Evolutionary conservation across 2,797 vertebrate species (phyloP), one percentile per base, ranked within the genome.

Genomic region (Sibirionetta formosa): DNA sequence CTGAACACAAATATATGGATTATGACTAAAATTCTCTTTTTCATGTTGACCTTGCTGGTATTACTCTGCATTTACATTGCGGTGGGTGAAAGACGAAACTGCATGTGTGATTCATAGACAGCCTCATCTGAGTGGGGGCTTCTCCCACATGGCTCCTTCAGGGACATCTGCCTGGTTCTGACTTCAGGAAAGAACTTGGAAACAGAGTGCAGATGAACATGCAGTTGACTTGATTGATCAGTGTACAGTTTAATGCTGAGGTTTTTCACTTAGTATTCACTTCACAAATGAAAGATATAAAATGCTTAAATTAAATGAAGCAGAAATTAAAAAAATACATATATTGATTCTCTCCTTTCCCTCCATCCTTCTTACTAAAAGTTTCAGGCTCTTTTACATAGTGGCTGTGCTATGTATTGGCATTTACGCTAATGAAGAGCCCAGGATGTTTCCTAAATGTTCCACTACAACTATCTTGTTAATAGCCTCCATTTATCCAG

Each of bases 351-450:
- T 64, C 53, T 70, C 10, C 48, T 82, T 90, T 94, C 38, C 36
- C 31, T 78, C n/a, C 89, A 96, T 96, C 87, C 48, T 86, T 97
- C 90, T 96, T 78, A 26, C 78, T 95, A 83, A 89, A 96, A 93
- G 80, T 82, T 94, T 95, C 86, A 89, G 89, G 78, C 87, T 95
- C 61, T 87, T 79, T 83, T 70, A 51, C 9, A 54, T 92, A 81
- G 54, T 36, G 71, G 27, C 85, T 81, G 54, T 87, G 65, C 80
- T 80, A 3, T 60, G 14, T 94, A 96, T 95, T 96, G 95, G 61
- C 96, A 93, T 95, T 93, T 95, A 73, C 4, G 0, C 88, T 96
- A 96, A 97, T 96, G 94, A 96, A 93, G 88, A 91, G 77, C 77
- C 82, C 69, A 50, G 13, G 19, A 81, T 86, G 80, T 90, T 96